phyloP scores from a whole-genome alignment of 2,797 vertebrate species.

The Acipenser ruthenus region DNA sequence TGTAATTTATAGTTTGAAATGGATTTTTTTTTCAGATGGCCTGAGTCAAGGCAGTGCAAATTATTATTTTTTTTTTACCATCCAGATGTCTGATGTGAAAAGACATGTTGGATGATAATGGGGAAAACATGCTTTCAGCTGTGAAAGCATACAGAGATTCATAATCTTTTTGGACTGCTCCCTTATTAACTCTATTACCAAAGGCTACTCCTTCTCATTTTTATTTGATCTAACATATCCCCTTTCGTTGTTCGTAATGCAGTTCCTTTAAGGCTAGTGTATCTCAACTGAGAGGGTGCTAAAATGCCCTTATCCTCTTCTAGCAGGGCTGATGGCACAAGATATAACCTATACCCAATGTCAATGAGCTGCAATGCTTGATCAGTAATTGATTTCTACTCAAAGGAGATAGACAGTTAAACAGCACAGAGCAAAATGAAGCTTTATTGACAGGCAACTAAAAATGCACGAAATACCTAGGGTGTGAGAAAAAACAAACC shows the following conservation, averaged over 20 bases:
- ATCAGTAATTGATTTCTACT: constrained; percentile 19
- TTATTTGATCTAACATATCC: too few species aligned
- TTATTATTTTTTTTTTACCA: constrained; percentile 5
- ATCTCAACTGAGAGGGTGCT: too few species aligned
- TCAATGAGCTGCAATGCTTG: neutral
- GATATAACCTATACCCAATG: neutral
- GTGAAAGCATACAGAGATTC: neutral
- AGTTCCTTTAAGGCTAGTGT: neutral
- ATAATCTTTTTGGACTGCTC: neutral
- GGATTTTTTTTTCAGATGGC: neutral
- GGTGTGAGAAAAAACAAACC: constrained; percentile 3
- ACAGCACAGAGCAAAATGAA: constrained; percentile 15
- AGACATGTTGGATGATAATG: neutral
- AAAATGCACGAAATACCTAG: constrained; percentile 8
- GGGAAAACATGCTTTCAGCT: constrained; percentile 4
- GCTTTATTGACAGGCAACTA: constrained; percentile 5
- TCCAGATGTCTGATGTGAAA: neutral
- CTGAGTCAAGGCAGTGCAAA: neutral
- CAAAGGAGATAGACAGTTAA: constrained; percentile 13
- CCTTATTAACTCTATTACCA: constrained; percentile 5
- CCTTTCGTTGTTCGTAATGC: neutral
- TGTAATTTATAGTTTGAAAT: constrained; percentile 11
- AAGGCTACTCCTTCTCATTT: neutral
- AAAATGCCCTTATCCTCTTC: too few species aligned
- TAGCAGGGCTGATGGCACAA: neutral